phyloP scores from a whole-genome alignment of 2,888 invertebrate species.

The Cryptocheilus praepositus region DNA sequence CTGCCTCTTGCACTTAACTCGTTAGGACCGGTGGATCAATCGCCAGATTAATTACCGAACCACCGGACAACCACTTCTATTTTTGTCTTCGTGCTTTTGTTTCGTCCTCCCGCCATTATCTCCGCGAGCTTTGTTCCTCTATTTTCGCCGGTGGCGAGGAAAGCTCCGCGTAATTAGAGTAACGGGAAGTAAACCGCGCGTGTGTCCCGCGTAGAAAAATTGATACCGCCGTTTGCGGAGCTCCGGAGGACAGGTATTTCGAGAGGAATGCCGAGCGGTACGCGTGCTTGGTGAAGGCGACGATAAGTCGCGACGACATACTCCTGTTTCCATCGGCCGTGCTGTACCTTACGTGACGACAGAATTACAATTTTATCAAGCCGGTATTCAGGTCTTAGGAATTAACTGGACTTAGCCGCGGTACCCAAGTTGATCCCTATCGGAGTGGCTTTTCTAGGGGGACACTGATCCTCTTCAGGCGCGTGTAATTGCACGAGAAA shows the following conservation, averaged over 20 bases:
- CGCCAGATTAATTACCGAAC: constrained; percentile 36
- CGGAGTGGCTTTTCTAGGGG: too few relatives aligned
- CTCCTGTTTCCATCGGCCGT: too few relatives aligned
- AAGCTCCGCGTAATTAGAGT: background rate
- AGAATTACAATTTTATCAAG: too few relatives aligned
- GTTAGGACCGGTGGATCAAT: constrained; percentile 28
- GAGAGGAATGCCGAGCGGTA: too few relatives aligned
- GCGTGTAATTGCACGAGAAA: background rate
- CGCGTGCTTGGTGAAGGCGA: too few relatives aligned
- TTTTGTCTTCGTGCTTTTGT: background rate
- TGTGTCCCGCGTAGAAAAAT: background rate
- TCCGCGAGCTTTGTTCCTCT: constrained; percentile 6
- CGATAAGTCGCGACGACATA: too few relatives aligned
- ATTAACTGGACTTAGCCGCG: too few relatives aligned
- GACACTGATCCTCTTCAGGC: background rate
- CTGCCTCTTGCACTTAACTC: constrained; percentile 20
- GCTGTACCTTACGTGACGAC: too few relatives aligned
- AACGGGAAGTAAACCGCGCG: background rate
- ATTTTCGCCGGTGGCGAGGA: background rate
- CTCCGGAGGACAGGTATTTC: too few relatives aligned
- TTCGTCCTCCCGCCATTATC: background rate
- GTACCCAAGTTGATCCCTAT: too few relatives aligned
- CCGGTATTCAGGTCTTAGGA: too few relatives aligned
- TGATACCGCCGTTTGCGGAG: background rate
- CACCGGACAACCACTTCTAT: background rate